Evolutionary conservation across 2,888 invertebrate species (phyloP).

Genomic region (Sarcophaga carnaria): DNA sequence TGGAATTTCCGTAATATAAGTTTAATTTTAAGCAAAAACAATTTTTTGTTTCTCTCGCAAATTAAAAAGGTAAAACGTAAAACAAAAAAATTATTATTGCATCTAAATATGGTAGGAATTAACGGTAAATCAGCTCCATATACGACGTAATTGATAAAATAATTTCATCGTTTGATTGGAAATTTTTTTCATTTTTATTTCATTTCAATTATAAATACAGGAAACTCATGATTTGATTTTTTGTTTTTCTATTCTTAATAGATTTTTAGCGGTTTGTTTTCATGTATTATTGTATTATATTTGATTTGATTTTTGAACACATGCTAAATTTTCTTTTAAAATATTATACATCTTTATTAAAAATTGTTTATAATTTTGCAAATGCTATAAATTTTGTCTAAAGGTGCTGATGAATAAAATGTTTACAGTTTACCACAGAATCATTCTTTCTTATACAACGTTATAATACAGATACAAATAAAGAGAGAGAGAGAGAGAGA

Average conservation of each 20-base stretch:
- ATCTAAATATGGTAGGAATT: conserved; percentile 26
- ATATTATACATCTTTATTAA: conserved; percentile 3
- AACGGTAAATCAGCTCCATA: no score
- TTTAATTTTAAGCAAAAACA: conserved; percentile 22
- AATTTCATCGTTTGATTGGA: conserved; percentile 4
- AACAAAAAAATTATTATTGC: no score
- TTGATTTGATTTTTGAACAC: conserved; percentile 42
- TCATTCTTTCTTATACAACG: neutral
- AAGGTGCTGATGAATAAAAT: neutral
- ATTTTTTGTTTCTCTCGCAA: conserved; percentile 20
- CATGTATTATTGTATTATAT: neutral
- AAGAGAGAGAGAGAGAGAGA: no score
- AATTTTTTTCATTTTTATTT: conserved; percentile 16
- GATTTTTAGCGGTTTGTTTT: no score
- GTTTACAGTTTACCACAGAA: neutral
- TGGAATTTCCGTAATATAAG: conserved; percentile 7
- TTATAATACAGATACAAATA: neutral
- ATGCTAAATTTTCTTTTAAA: conserved; percentile 40
- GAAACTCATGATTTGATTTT: conserved; percentile 43
- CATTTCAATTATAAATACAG: conserved; percentile 39
- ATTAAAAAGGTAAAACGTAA: conserved; percentile 29
- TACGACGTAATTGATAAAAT: neutral
- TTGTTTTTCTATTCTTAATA: neutral
- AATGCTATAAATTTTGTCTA: neutral
- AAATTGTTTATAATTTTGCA: neutral